phyloP scores from a whole-genome alignment of 2,113 vertebrate species.

The Syrmaticus mikado region DNA sequence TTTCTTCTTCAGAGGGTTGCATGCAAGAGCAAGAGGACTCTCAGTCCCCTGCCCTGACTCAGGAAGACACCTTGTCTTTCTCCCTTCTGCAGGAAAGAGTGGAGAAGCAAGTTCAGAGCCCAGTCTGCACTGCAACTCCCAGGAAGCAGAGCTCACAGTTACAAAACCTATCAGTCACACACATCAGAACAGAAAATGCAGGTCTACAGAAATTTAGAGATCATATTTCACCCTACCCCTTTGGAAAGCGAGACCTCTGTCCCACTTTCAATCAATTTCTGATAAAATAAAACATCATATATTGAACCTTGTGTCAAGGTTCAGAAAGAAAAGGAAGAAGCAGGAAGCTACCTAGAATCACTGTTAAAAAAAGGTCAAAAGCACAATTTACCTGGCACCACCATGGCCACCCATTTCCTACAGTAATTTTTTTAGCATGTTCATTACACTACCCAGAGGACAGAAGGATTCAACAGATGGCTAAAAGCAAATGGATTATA shows the following conservation, averaged over 20 bases:
- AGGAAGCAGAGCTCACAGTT: not conserved
- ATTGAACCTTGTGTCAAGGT: not conserved
- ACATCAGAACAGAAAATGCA: not conserved
- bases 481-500: not conserved
- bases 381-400: not conserved
- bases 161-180: not conserved
- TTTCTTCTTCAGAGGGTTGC: not conserved
- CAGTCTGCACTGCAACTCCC: not conserved
- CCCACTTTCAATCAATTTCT: not conserved
- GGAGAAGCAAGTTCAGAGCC: not conserved
- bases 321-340: slow-evolving; percentile 5
- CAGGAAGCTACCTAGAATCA: not conserved
- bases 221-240: not conserved
- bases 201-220: not conserved
- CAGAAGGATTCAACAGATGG: not conserved
- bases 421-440: not conserved
- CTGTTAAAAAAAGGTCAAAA: not conserved
- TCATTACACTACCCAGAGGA: not conserved
- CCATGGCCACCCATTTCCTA: not conserved
- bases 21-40: not conserved
- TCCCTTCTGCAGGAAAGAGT: not conserved
- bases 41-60: not conserved
- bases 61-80: not conserved
- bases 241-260: not conserved
- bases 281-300: not conserved